Evolutionary conservation across 2,888 invertebrate species (phyloP), one percentile per base, ranked within the genome.

Genomic region (Corbicula japonica): DNA sequence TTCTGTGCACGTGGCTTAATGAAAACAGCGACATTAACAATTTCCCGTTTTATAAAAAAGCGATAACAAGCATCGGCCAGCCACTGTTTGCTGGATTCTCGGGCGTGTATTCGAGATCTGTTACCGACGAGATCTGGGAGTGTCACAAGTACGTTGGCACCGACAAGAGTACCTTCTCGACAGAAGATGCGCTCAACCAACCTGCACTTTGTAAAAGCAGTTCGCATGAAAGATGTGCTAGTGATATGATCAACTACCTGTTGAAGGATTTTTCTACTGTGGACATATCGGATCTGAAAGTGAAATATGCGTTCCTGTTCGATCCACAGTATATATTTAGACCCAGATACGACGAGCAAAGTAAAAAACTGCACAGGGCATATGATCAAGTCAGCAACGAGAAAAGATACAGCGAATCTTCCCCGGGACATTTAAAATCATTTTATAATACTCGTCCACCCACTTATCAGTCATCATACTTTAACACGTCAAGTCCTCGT

Each of bases 1-100:
- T 63, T 48, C 32, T 63, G 46, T 63, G 62, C 21, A 34, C 62
- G 21, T 63, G 62, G 62, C 48, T 63, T 46, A 30, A 63, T 48
- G 44, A 63, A 2, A 18, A 63, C 34, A 34, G 46, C 23, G 28
- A 28, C 15, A 48, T 63, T 12, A 46, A 48, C 8, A 63, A 48
- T 2, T 63, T 46, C 15, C 62, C 62, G 12, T 48, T 48, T 30
- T 63, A 63, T 30, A 63, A 48, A 63, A 18, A 21, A 21, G 44
- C 62, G 0, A 23, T 63, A n/a, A n/a, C n/a, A n/a, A n/a, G n/a
- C n/a, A n/a, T n/a, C n/a, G n/a, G n/a, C n/a, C n/a, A n/a, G n/a
- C n/a, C n/a, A n/a, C n/a, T n/a, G n/a, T n/a, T n/a, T n/a, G n/a
- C n/a, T n/a, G n/a, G n/a, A n/a, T n/a, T n/a, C 1, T n/a, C 34